Evolutionary conservation across 2,888 invertebrate species (phyloP), one percentile per base, ranked within the genome.

Genomic region (Masnerella sp.): DNA sequence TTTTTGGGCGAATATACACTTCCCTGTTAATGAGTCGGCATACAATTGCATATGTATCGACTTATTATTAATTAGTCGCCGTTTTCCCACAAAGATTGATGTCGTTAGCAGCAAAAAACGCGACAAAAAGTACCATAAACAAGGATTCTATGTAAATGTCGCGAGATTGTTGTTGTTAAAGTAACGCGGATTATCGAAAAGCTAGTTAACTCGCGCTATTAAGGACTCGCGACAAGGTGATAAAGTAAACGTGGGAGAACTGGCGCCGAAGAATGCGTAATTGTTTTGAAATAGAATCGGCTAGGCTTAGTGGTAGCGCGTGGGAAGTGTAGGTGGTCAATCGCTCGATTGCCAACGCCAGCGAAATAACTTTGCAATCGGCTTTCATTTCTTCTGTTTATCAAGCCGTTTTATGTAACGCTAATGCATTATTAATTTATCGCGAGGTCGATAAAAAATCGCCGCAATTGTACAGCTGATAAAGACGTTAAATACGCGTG

Each of bases 241-340:
- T 65, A 72, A 72, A 65, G 28, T 45, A 42, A 49, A 80, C 79
- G 82, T 82, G 82, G 82, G 81, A 82, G 83, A 83, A 80, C 80
- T 70, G 78, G 80, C 77, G 80, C 61, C 72, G 68, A 79, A 81
- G 83, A 83, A 82, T 81, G 82, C 77, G 80, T 82, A 82, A 82
- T 84, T 84, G 83, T 84, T 84, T 83, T 81, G 83, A 81, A 83
- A 82, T 79, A 77, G 77, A 78, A 62, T 73, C 78, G 73, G 51
- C 61, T 14, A 45, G 76, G 79, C 79, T 78, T 78, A 76, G 78
- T 78, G 42, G 75, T 71, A 77, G 78, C 73, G 80, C 79, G 83
- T 84, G 83, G 84, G 84, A 82, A 79, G 82, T 80, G 83, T 80
- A 83, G 82, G 80, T 77, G 75, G 59, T 76, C 70, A 70, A 61